A percentile compares a stretch with the other conserved stretches of the same genome.
These are phyloP conservation scores for Aurelia sp. DNA, from an alignment of 30 jellyfish, hydroid and myxozoan species.

Conservation along the genomic window DNA sequence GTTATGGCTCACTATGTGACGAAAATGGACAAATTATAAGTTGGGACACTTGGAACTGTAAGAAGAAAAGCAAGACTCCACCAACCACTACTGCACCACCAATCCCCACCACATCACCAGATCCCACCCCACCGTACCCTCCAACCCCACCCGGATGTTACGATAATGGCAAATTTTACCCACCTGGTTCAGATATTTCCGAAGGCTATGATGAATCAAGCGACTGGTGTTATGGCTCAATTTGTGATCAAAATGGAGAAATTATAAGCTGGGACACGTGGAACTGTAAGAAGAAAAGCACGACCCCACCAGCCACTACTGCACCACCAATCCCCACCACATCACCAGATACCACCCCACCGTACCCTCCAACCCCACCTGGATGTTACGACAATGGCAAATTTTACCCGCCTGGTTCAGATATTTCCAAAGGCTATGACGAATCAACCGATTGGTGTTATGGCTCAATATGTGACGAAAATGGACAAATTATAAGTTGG, in stretches of 20 bases:
- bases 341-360: not conserved
- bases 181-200: conserved; percentile 20
- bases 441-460: conserved; percentile 23
- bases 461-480: conserved; percentile 14
- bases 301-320: conserved; percentile 19
- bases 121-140: not conserved
- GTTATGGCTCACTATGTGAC: conserved; percentile 36
- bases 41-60: conserved; percentile 42
- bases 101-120: not conserved
- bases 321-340: not conserved
- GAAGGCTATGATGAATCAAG: conserved; percentile 8
- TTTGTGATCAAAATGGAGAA: conserved; percentile 15
- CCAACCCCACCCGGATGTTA: conserved; percentile 3
- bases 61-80: conserved; percentile 12
- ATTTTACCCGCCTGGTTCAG: conserved; percentile 11
- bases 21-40: conserved; percentile 14
- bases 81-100: conserved; percentile 11
- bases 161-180: conserved; percentile 15
- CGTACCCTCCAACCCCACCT: not conserved
- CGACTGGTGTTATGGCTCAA: conserved; percentile 51
- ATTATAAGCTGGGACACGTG: conserved; percentile 33
- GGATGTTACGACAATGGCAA: conserved; percentile 30
- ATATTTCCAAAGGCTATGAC: conserved; percentile 21
- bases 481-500: conserved; percentile 30
- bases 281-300: conserved; percentile 17